Base-by-base conservation (phyloP, 2,797 vertebrate genomes). In the Cercopithecus neglectus region DNA sequence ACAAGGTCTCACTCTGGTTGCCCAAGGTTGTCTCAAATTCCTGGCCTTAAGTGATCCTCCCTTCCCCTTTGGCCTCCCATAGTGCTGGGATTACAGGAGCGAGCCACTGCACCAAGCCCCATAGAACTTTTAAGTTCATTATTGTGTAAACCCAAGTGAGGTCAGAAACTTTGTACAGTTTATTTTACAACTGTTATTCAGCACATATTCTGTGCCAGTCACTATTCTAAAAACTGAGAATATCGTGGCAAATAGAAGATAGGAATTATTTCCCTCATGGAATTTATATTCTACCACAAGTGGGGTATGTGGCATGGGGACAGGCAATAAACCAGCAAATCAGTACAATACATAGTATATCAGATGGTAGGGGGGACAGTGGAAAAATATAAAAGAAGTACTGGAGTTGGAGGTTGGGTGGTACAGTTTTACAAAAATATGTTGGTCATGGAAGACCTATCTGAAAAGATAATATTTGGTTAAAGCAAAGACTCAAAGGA, bases 151-250 rank as follows among this genome's bases (percentile, higher is more conserved):
- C 53, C 8, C 24, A 89, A 78, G 59, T 41, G 50, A 30, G 67
- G 39, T 81, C 17, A 94, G 41, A 57, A 90, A 87, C 72, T 48
- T 88, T 33, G 64, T 90, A 22, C 50, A 48, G 22, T 59, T 9
- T 86, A 78, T 95, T 92, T 79, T 94, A 48, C n/a, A 95, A 3
- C 67, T n/a, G 72, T 80, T 50, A 50, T 80, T 92, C 39, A 75
- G 2, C 17, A 67, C 41, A 33, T 50, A 53, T 3, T 94, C 16
- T 46, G 2, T 94, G 26, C 36, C 26, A 28, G 10, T 41, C 21
- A 33, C 76, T 94, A 7, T 79, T 75, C 44, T 85, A 67, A 41
- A 76, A 88, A 44, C 48, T 46, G 53, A 57, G 12, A 75, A 61
- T 78, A 75, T 26, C 74, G 14, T 87, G 36, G 48, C 80, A 81